Percentiles rank a stretch among this genome's conserved stretches.
phyloP scores from a whole-genome alignment of 2,888 invertebrate species.

The Heliconius charithonia region DNA sequence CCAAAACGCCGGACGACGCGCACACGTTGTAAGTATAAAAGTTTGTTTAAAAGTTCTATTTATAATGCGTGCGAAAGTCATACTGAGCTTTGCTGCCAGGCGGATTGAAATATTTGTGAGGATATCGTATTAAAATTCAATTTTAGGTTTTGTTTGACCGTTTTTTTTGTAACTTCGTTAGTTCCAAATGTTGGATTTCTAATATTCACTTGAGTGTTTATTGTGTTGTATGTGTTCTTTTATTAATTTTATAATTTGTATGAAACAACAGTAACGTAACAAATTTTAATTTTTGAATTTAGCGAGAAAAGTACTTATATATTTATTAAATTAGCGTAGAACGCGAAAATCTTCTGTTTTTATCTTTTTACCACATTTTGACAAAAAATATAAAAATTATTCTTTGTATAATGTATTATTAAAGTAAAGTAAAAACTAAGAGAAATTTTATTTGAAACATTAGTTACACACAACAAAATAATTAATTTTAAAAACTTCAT shows the following conservation, averaged over 20 bases:
- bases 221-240: background rate
- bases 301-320: background rate
- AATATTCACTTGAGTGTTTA: background rate
- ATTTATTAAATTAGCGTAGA: background rate
- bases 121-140: background rate
- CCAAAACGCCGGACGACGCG: conserved; percentile 62
- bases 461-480: background rate
- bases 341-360: background rate
- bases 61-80: conserved; percentile 47
- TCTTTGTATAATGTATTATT: background rate
- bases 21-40: conserved; percentile 71
- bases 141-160: no score
- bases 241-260: background rate
- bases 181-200: background rate
- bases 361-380: background rate
- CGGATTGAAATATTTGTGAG: conserved; percentile 7
- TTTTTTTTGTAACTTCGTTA: background rate
- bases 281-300: background rate
- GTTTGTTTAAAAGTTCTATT: conserved; percentile 46
- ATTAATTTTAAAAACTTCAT: no score
- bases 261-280: background rate
- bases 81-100: conserved; percentile 48
- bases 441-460: background rate
- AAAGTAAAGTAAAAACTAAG: background rate
- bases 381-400: background rate